Evolutionary conservation across 1,140 invertebrate species (phyloP).

Genomic region (Diachasma alloeum): DNA sequence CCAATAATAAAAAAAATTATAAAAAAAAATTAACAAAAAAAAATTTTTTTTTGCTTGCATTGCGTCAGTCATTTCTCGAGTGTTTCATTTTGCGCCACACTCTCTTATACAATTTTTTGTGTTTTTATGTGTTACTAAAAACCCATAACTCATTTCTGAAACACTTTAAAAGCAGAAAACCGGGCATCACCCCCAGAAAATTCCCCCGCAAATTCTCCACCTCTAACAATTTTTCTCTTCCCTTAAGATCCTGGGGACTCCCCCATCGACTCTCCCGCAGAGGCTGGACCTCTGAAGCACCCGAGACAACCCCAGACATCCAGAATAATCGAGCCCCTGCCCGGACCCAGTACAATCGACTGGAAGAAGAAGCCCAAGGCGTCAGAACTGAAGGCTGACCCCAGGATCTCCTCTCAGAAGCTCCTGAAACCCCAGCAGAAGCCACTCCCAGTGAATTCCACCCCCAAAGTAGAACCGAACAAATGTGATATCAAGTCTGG

Average conservation of each 20-base stretch:
- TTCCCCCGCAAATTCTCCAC: background rate
- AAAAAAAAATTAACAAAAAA: too few relatives aligned
- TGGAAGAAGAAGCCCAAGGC: slow-evolving; percentile 47
- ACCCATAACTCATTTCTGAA: too few relatives aligned
- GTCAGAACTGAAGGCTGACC: background rate
- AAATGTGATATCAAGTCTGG: slow-evolving; percentile 19
- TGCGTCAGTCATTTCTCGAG: too few relatives aligned
- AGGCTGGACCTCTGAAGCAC: slow-evolving; percentile 18
- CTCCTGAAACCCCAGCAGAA: slow-evolving; percentile 32
- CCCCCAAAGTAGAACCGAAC: background rate
- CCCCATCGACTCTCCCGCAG: background rate
- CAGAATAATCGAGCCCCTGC: slow-evolving; percentile 59
- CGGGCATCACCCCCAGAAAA: too few relatives aligned
- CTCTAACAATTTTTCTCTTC: background rate
- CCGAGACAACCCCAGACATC: slow-evolving; percentile 40
- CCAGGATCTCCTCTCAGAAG: slow-evolving; percentile 25
- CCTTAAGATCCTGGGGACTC: background rate
- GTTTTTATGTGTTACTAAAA: too few relatives aligned
- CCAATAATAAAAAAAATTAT: too few relatives aligned
- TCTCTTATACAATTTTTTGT: too few relatives aligned
- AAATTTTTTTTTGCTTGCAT: too few relatives aligned
- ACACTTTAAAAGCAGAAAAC: too few relatives aligned
- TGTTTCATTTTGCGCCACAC: too few relatives aligned
- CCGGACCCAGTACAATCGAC: slow-evolving; percentile 50
- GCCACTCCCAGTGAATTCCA: background rate